A percentile compares a stretch with the other conserved stretches of the same genome.
Evolutionary conservation across 2,797 vertebrate genomes (phyloP).

Genomic region (Otus scops): DNA sequence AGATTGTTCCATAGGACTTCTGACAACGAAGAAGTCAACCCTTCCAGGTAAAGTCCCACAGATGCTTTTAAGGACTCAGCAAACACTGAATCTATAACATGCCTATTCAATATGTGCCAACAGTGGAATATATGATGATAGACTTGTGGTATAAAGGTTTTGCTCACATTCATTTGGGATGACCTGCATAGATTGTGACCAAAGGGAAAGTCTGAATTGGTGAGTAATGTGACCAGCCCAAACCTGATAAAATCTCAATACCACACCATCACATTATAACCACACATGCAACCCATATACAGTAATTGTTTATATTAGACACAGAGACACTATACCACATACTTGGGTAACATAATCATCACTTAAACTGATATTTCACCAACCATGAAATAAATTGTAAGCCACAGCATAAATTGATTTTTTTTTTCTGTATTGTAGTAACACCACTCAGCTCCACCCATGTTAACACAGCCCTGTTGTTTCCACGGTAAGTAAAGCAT

Average conservation of each 20-base stretch:
- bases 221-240: not conserved
- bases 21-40: not conserved
- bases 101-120: not conserved
- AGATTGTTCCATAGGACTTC: not conserved
- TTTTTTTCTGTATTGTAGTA: not conserved
- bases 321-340: not conserved
- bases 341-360: constrained; percentile 32
- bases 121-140: not conserved
- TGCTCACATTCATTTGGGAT: not conserved
- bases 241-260: constrained; percentile 14
- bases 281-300: constrained; percentile 12
- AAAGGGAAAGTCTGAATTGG: constrained; percentile 4
- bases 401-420: constrained; percentile 34
- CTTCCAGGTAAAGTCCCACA: not conserved
- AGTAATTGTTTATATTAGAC: constrained; percentile 28
- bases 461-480: not conserved
- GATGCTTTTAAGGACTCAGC: not conserved
- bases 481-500: not conserved
- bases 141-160: not conserved
- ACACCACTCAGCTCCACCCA: not conserved
- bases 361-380: constrained; percentile 27
- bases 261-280: not conserved
- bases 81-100: not conserved
- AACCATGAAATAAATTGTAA: constrained; percentile 47
- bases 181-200: not conserved